Base-by-base conservation (phyloP, 2,113 vertebrate species). In the Melanocharis versteri region DNA sequence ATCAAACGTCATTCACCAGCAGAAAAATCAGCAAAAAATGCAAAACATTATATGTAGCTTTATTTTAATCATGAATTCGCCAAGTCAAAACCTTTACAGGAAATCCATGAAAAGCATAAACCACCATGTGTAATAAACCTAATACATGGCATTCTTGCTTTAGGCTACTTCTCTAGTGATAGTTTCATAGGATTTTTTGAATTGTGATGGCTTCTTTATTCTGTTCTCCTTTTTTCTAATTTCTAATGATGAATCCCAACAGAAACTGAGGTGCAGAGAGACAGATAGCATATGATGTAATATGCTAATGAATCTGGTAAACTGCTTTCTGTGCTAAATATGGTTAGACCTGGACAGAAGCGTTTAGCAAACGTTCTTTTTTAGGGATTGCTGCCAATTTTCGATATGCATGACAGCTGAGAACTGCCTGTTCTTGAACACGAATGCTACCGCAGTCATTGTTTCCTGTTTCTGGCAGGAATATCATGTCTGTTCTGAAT, bases 291-390 rank as follows among this genome's bases (percentile, higher is more conserved):
- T 30, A 47, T 53, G 51, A 94, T 71, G 40, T 53, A 53, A 53
- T 54, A 83, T 17, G 28, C 35, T 66, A 68, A 58, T 45, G 54
- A 69, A 80, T 39, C n/a, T 24, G 19, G 9, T 76, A 80, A 83
- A 79, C 33, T 1, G 2, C 31, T 87, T 92, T 89, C 68, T 89
- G n/a, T 76, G 65, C 48, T 92, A 60, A 70, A 48, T 79, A 56
- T 50, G 7, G 12, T 61, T 60, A 90, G 66, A 78, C 53, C 47
- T 71, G 30, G 13, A 17, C 6, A 27, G 40, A 84, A 86, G 48
- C 0, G 0, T 57, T 80, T 73, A 65, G 45, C 37, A 70, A 89
- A 62, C 0, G 0, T 93, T 89, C 24, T 19, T 56, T 62, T 95
- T 73, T 20, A 81, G 35, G 26, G 44, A 75, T 87, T 87, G 14